phyloP scores from a whole-genome alignment of 2,888 invertebrate genomes.

The Lithosia quadra region DNA sequence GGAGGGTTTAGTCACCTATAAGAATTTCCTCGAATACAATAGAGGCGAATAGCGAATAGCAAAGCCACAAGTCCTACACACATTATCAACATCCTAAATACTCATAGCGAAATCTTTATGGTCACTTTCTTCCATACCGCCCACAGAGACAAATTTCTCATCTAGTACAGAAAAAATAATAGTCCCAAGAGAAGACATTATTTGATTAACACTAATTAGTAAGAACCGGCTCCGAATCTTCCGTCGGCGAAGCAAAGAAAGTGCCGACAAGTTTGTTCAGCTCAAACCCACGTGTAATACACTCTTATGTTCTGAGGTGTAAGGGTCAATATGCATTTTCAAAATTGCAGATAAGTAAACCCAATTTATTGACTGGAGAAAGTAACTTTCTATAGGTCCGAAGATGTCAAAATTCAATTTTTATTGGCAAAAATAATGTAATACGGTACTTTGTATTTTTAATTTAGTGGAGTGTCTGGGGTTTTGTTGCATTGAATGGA shows the following conservation, averaged over 20 bases:
- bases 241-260: constrained; percentile 68
- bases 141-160: constrained; percentile 45
- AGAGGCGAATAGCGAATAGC: no score
- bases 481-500: background rate
- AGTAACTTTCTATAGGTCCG: constrained; percentile 68
- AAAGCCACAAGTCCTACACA: no score
- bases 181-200: constrained; percentile 76
- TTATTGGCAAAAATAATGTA: constrained; percentile 43
- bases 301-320: constrained; percentile 39
- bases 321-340: constrained; percentile 46
- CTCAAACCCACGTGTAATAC: constrained; percentile 10
- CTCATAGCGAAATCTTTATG: background rate
- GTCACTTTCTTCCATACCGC: constrained; percentile 23
- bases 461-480: background rate
- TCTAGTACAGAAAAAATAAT: constrained; percentile 63
- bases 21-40: no score
- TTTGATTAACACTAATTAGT: constrained; percentile 86
- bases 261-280: constrained; percentile 33
- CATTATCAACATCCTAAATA: no score
- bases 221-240: constrained; percentile 74
- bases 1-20: no score
- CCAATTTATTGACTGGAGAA: constrained; percentile 70
- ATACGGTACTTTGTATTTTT: background rate
- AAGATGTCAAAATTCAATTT: constrained; percentile 50
- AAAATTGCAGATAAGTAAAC: constrained; percentile 48